Evolutionary conservation across 2,888 invertebrate genomes (phyloP), one percentile per base, ranked within the genome.

Genomic region (Drosophila lacicola): DNA sequence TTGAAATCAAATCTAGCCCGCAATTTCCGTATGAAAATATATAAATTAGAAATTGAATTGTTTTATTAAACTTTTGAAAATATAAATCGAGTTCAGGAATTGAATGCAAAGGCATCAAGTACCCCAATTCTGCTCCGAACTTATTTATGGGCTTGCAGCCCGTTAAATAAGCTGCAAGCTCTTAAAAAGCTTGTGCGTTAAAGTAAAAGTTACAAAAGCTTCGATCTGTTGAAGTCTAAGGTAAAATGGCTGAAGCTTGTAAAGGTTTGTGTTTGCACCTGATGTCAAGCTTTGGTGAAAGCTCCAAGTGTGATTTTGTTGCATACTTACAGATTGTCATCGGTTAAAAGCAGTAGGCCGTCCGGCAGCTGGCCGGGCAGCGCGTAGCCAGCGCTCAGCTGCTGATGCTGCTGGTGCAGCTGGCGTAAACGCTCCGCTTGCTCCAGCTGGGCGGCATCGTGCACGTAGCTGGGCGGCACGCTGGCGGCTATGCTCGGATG

Each of bases 401-500:
- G 90, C 49, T 74, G 82, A 45, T 71, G 84, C 36, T 82, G 78
- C 42, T 68, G 69, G 9, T 83, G 80, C 50, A 78, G 69, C 29
- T 82, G 75, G 1, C 74, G 83, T 67, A 78, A 71, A 42, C 70
- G 72, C 17, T 81, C 72, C 44, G 56, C 74, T 5, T 71, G 69
- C 54, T 85, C 80, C 41, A 74, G 53, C n/a, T 75, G 73, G 19
- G 83, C 83, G 49, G 82, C 72, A 21, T 84, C 74, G n/a, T 70
- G 82, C 1, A 87, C 62, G 21, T 82, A 87, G 47, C 74, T 86
- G 29, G 87, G 82, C 21, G 88, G 88, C 14, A 84, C 54, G 36
- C 88, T 81, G 54, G 82, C 80, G 5, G 87, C 84, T 25, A 72
- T 61, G 29, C 60, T 74, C 2, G 82, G 89, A n/a, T 79, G 81